Evolutionary conservation across 2,888 invertebrate genomes (phyloP), one percentile per base, ranked within the genome.

Genomic region (Drosophila longiperda): DNA sequence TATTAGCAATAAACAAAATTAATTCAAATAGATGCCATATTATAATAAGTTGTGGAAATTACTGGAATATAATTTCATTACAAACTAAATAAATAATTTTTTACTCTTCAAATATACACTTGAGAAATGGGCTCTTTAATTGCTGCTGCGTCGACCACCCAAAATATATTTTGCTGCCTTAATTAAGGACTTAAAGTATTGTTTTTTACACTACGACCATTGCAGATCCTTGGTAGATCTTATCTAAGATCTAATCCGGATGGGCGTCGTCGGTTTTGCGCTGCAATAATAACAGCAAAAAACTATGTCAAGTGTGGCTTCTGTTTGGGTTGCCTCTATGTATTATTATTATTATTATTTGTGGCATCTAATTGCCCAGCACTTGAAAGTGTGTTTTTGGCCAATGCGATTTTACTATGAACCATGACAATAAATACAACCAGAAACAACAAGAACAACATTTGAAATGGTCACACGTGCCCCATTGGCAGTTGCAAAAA

Each of bases 321-420:
- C 50, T 40, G 53, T 50, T 65, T 66, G 26, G 8, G 26, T 23
- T 23, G 4, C 36, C 59, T 57, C 12, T 8, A 40, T 2, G 12
- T 23, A 23, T 23, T 26, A 26, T 26, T 49, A 11, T 29, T 36
- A 50, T 17, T 48, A 49, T 38, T 65, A 65, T 60, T 78, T 75
- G 38, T 61, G 57, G 60, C 75, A 64, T 52, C 77, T 80, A 78
- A 82, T 83, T 87, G 77, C 77, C 85, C 65, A n/a, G 55, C 81
- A 83, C 83, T 83, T 86, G 70, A 88, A 60, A 5, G 23, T 48
- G 62, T n/a, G 36, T 36, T 34, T 34, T 36, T 3, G 12, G n/a
- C 12, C 48, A 70, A 60, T 61, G 63, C 54, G 38, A 55, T 72
- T 61, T 65, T 69, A 64, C 78, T 58, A 63, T 54, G 68, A 78